phyloP scores from a whole-genome alignment of 2,888 invertebrate species.

The Tinea pellionella region DNA sequence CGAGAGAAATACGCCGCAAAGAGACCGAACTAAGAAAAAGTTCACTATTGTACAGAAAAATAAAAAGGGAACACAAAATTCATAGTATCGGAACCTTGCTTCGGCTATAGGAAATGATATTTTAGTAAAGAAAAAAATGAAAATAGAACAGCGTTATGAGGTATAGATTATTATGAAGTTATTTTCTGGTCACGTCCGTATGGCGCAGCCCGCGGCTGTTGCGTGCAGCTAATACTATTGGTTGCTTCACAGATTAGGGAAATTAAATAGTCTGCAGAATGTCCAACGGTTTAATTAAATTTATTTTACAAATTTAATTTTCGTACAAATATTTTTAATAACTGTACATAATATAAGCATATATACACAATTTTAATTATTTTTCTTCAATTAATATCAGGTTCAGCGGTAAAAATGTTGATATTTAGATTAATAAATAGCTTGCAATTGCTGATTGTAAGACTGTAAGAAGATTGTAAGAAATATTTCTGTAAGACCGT shows the following conservation, averaged over 20 bases:
- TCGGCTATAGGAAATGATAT: background rate
- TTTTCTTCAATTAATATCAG: too few relatives aligned
- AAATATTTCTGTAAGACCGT: too few relatives aligned
- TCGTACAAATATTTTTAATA: too few relatives aligned
- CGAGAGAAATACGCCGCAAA: conserved; percentile 18
- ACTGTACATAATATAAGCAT: too few relatives aligned
- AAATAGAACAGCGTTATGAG: background rate
- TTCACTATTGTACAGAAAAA: conserved; percentile 8
- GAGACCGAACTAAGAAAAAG: conserved; percentile 16
- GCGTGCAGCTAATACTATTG: conserved; percentile 16
- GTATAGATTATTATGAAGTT: conserved; percentile 5
- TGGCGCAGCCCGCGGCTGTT: background rate
- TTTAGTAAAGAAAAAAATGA: background rate
- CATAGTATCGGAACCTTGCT: background rate
- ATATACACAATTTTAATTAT: too few relatives aligned
- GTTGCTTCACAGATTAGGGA: conserved; percentile 19
- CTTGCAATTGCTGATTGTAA: too few relatives aligned
- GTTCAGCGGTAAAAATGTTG: too few relatives aligned
- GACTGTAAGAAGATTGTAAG: too few relatives aligned
- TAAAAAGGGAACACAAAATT: background rate
- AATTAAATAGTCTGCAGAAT: conserved; percentile 19
- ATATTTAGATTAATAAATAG: too few relatives aligned
- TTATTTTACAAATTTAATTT: too few relatives aligned
- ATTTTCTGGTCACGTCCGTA: conserved; percentile 17
- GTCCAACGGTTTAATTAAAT: conserved; percentile 11